Evolutionary conservation across 2,888 invertebrate genomes (phyloP), one percentile per base, ranked within the genome.

Genomic region (Metalampra italica): DNA sequence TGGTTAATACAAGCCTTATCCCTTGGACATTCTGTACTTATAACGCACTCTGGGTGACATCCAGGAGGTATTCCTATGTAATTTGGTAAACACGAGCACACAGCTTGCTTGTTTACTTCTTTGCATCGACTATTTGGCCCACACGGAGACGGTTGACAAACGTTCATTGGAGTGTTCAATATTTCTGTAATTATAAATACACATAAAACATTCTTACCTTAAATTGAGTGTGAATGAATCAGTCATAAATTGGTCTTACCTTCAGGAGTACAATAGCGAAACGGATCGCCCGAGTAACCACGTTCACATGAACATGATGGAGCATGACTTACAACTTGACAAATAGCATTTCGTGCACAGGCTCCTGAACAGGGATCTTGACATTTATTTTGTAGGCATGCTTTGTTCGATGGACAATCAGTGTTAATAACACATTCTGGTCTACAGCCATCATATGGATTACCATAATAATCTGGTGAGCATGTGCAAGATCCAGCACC

Each of bases 341-440:
- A 95, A 30, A 92, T 79, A 8, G 95, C 93, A 71, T 95, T 94
- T 56, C 92, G 91, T 0, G 94, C 95, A 74, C 95, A 96, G 8
- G 93, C 93, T 55, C 94, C 94, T 3, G 93, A 93, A 66, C 95
- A 96, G 39, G 95, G 95, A 77, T 95, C 93, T 61, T 89, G 83
- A 71, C 95, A 95, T 79, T 93, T 94, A 60, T 92, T 92, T 66
- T 92, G 91, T 8, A 93, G 82, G 65, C 95, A 95, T n/a, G 94
- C 93, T 62, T 83, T 91, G 63, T 92, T 91, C 8, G 93, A 91
- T 9, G 93, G 84, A 70, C 95, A 95, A 66, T 94, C 94, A 0
- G 93, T 92, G 72, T 93, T 94, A 12, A 93, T 74, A 1, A 91
- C 77, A 75, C 94, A 95, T 78, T 94, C 94, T 8, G 94, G 94